Conservation (phyloP, 1,140 invertebrate genomes). For the Heliconius congener region DNA sequence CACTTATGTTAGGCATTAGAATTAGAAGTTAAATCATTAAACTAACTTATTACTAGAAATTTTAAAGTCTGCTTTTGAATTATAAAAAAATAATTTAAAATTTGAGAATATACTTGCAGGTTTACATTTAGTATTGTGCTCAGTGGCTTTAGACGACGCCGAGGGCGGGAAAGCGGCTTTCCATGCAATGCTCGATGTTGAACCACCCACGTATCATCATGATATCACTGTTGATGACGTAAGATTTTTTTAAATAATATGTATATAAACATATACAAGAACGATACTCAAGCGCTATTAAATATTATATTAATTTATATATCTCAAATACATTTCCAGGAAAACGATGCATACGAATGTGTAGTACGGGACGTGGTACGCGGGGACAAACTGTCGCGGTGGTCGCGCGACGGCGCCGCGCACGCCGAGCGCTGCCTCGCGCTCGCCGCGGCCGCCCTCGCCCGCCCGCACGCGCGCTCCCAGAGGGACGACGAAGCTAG, state of each 20-base stretch:
- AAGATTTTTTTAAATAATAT: slow-evolving; percentile 26
- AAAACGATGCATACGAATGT: slow-evolving; percentile 66
- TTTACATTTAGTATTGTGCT: slow-evolving; percentile 95
- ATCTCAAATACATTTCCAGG: slow-evolving; percentile 42
- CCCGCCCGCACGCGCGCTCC: slow-evolving; percentile 38
- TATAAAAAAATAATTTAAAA: too few relatives aligned
- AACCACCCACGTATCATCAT: slow-evolving; percentile 75
- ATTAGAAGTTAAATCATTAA: too few relatives aligned
- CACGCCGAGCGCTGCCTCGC: slow-evolving; percentile 67
- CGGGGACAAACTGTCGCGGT: slow-evolving; percentile 63
- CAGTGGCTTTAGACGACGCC: slow-evolving; percentile 95
- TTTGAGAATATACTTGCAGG: slow-evolving; percentile 74
- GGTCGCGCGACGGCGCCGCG: slow-evolving; percentile 65
- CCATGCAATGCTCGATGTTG: slow-evolving; percentile 93
- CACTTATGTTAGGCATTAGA: too few relatives aligned
- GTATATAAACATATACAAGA: too few relatives aligned
- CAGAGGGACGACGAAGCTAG: slow-evolving; percentile 50
- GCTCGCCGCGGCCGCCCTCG: slow-evolving; percentile 64
- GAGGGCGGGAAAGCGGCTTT: slow-evolving; percentile 98
- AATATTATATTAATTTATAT: neutral
- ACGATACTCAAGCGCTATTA: too few relatives aligned
- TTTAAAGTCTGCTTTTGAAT: too few relatives aligned
- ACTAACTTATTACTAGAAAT: too few relatives aligned
- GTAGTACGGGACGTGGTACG: slow-evolving; percentile 69
- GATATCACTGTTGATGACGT: slow-evolving; percentile 72